Evolutionary conservation across 2,888 invertebrate genomes (phyloP).

Genomic region (Holacanthella duospinosa): DNA sequence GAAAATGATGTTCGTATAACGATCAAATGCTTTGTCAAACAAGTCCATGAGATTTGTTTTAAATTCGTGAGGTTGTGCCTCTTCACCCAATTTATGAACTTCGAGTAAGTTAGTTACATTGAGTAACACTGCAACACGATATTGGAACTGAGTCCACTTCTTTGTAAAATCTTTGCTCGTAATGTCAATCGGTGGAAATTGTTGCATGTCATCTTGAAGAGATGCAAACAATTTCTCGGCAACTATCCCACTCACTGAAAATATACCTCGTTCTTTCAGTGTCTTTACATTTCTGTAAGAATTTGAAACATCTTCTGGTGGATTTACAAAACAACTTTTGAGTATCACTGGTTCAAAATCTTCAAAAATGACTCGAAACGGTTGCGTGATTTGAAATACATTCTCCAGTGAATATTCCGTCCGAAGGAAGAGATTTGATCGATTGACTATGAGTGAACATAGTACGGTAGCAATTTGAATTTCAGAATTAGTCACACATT

Average conservation of each 20-base stretch:
- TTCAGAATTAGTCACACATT: background rate
- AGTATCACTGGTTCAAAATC: conserved; percentile 25
- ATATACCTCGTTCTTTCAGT: conserved; percentile 1
- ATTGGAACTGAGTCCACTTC: conserved; percentile 15
- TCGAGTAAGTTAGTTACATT: conserved; percentile 23
- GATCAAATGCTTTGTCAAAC: conserved; percentile 14
- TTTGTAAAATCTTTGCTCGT: conserved; percentile 12
- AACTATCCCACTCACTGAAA: background rate
- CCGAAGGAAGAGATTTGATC: conserved; percentile 22
- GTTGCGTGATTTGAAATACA: background rate
- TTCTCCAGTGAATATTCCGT: conserved; percentile 12
- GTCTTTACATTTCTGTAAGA: background rate
- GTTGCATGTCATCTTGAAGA: conserved; percentile 17
- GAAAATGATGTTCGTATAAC: background rate
- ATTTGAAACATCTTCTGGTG: background rate
- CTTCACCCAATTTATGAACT: conserved; percentile 19
- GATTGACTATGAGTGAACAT: conserved; percentile 24
- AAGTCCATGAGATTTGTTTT: conserved; percentile 17
- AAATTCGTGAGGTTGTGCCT: conserved; percentile 4
- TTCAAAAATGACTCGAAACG: conserved; percentile 10
- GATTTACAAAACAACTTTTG: conserved; percentile 18
- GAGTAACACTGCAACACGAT: conserved; percentile 12
- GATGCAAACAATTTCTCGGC: background rate
- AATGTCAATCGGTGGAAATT: conserved; percentile 11
- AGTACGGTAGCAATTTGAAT: conserved; percentile 20